Evolutionary conservation across 2,888 invertebrate genomes (phyloP), one percentile per base, ranked within the genome.

Genomic region (Hydraecia micacea): DNA sequence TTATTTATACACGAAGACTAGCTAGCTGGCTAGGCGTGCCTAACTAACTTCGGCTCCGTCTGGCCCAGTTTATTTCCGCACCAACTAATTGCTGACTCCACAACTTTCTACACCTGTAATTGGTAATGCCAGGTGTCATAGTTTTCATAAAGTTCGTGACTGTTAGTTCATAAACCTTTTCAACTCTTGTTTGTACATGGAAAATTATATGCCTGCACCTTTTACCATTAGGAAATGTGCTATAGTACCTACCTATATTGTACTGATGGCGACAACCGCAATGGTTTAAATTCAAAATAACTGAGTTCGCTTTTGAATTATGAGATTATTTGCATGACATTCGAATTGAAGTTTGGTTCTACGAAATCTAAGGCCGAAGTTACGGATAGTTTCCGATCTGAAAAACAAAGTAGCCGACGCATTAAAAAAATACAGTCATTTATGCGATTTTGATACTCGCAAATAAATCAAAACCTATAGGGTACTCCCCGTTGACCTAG

Each of bases 81-180:
- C 86, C 75, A 87, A 89, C 91, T 92, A 93, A 93, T 92, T 93
- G 91, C 91, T 88, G 86, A 77, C 81, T 87, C 90, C 88, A 88
- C 88, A 88, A 90, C 88, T 88, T 88, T 89, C 89, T 89, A 90
- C 90, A 91, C 90, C 90, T 91, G 89, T 92, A 92, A 93, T 92
- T 92, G 91, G 90, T 84, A 91, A 90, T 86, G 86, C 86, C 88
- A 90, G 88, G 87, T 89, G 84, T 85, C 82, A 81, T 84, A 83
- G 86, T 85, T 86, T 76, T 75, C 32, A 6, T 52, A 73, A 77
- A 85, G 73, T 82, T 85, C 28, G 62, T 55, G 67, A 71, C 63
- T 67, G 32, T 73, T 42, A 46, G 76, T 42, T 82, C 62, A 67
- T 79, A 77, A 18, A 68, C 52, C 39, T 63, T 75, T 83, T 70